Conservation (phyloP, 2,797 vertebrate genomes). For the Crocidura indochinensis region DNA sequence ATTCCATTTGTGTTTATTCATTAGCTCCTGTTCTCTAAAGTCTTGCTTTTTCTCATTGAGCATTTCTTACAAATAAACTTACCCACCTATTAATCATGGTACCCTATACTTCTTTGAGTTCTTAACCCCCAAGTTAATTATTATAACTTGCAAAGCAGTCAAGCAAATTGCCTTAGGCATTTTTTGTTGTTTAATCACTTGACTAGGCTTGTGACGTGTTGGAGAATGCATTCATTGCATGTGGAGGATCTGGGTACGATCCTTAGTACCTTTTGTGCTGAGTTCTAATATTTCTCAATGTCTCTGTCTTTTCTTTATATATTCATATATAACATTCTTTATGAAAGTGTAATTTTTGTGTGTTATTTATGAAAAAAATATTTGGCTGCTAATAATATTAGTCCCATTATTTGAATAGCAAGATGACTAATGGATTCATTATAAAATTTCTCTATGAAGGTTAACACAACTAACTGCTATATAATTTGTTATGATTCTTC, state of each 20-base stretch:
- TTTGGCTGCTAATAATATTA: neutral
- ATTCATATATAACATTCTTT: too few species aligned
- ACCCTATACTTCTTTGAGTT: neutral
- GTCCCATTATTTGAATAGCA: neutral
- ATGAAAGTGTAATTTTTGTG: neutral
- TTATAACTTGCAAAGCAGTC: neutral
- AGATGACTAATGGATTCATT: conserved; percentile 39
- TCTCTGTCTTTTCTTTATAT: too few species aligned
- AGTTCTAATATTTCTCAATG: too few species aligned
- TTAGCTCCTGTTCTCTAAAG: neutral
- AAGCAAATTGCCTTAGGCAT: neutral
- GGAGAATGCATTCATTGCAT: too few species aligned
- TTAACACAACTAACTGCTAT: neutral
- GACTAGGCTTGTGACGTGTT: neutral
- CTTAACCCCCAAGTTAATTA: neutral
- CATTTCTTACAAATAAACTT: neutral
- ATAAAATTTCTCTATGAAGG: neutral
- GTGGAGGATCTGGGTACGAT: too few species aligned
- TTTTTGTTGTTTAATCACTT: neutral
- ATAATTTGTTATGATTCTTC: neutral
- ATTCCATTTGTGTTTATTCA: neutral
- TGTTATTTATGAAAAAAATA: conserved; percentile 40
- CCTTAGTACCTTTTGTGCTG: too few species aligned
- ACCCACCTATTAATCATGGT: neutral
- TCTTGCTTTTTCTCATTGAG: neutral